Conservation (phyloP, 1,140 invertebrate species). For the Trichoplusia ni region DNA sequence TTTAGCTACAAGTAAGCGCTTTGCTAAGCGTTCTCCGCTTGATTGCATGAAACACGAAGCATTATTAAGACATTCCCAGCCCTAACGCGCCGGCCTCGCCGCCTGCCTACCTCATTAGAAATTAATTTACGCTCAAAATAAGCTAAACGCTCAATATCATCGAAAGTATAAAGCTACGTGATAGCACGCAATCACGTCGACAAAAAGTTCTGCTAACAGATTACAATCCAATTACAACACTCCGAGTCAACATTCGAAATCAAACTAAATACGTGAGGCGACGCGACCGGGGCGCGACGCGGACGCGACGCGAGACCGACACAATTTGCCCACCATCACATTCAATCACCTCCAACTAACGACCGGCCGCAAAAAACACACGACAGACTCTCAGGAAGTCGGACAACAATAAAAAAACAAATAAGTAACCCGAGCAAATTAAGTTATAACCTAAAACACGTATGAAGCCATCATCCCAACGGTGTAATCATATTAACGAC, state of each 20-base stretch:
- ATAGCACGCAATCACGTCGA: constrained; percentile 27
- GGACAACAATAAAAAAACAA: constrained; percentile 78
- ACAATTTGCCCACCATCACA: constrained; percentile 73
- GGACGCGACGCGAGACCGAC: constrained; percentile 37
- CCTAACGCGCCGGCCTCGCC: constrained; percentile 48
- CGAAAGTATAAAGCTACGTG: constrained; percentile 22
- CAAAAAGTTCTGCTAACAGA: constrained; percentile 52
- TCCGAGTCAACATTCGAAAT: constrained; percentile 57
- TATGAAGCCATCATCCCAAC: constrained; percentile 81
- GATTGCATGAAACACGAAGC: constrained; percentile 13
- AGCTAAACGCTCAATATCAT: constrained; percentile 27
- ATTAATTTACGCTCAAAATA: constrained; percentile 66
- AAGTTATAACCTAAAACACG: constrained; percentile 81
- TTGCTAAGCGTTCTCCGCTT: constrained; percentile 8
- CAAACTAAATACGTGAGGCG: constrained; percentile 52
- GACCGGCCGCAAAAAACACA: constrained; percentile 69
- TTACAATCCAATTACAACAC: constrained; percentile 58
- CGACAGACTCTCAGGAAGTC: constrained; percentile 78
- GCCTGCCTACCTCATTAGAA: constrained; percentile 51
- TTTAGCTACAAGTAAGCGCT: constrained; percentile 1
- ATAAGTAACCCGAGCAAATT: constrained; percentile 78
- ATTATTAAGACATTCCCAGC: constrained; percentile 59
- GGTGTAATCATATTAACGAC: constrained; percentile 81
- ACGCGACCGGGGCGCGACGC: too few relatives aligned
- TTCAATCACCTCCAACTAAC: constrained; percentile 76